These are phyloP conservation scores for Drosophila paulistorum DNA, from an alignment of 1,140 invertebrate genomes.

Conservation along the genomic window DNA sequence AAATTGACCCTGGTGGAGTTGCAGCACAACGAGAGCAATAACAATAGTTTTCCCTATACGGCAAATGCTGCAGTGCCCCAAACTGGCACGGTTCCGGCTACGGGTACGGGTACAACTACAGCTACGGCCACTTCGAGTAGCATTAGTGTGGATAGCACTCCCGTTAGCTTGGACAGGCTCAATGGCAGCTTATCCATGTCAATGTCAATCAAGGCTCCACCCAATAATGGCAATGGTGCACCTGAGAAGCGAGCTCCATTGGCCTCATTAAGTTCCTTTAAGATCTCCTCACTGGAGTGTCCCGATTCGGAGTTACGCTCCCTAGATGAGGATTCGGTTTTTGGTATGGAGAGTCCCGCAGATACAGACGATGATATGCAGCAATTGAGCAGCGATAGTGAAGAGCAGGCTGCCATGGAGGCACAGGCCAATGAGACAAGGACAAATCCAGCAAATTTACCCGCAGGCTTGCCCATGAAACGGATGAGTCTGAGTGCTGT, in stretches of 20 bases:
- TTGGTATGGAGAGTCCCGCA: slow-evolving; percentile 84
- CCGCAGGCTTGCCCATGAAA: slow-evolving; percentile 42
- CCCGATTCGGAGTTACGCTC: slow-evolving; percentile 86
- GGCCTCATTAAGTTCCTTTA: slow-evolving; percentile 90
- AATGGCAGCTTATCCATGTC: slow-evolving; percentile 70
- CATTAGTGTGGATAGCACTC: slow-evolving; percentile 77
- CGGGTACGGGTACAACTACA: slow-evolving; percentile 32
- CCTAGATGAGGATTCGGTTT: slow-evolving; percentile 89
- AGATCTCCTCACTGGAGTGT: slow-evolving; percentile 87
- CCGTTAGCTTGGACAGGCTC: slow-evolving; percentile 68
- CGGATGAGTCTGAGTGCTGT: slow-evolving; percentile 61
- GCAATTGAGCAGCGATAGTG: slow-evolving; percentile 91
- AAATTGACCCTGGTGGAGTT: slow-evolving; percentile 74
- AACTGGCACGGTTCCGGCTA: slow-evolving; percentile 6
- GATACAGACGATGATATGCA: slow-evolving; percentile 92
- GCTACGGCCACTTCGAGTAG: slow-evolving; percentile 65
- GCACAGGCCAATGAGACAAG: slow-evolving; percentile 26
- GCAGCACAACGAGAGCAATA: slow-evolving; percentile 67
- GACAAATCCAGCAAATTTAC: slow-evolving; percentile 21
- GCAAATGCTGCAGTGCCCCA: slow-evolving; percentile 54
- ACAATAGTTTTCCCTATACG: slow-evolving; percentile 67
- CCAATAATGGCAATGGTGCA: slow-evolving; percentile 43
- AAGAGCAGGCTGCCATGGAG: slow-evolving; percentile 81
- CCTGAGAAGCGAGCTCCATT: slow-evolving; percentile 86
- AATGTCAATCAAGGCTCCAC: slow-evolving; percentile 49